Base-by-base conservation (phyloP, 2,888 invertebrate genomes). In the Patella depressa region DNA sequence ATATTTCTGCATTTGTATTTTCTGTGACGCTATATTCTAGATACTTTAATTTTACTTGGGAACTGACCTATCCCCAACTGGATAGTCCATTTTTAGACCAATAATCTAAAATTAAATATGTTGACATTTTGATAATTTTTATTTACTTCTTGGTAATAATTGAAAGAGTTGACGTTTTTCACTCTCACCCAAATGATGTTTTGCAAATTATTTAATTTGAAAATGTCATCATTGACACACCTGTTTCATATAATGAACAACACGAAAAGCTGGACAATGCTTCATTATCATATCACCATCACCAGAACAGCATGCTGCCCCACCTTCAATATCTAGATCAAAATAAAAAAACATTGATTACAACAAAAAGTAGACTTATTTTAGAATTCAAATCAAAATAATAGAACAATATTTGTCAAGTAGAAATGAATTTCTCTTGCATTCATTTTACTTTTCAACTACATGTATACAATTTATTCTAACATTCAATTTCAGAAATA, bases 251-350 rank as follows among this genome's bases (percentile, higher is more conserved):
- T 81, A 76, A 17, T 81, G 78, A 12, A 86, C 85, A 19, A 80
- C 83, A n/a, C 79, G 78, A 75, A 82, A 85, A 54, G 81, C 78
- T 17, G 88, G 87, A 76, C 87, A 88, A 78, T 79, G 86, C 72
- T 82, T 82, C 73, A 87, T 70, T 34, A 88, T 88, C n/a, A 84
- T 69, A 73, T 88, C 88, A 9, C 88, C 88, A 74, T 87, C 85
- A 0, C 88, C 88, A 53, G 85, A 83, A 72, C 85, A 85, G 73
- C 85, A 85, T 34, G 84, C 85, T 5, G 84, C 86, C 1, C 86
- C 86, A 69, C 73, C 79, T 54, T 80, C 71, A 59, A 75, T 77
- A 71, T 83, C 82, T 83, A 77, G 0, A 45, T 29, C 15, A 17
- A n/a, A 34, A 57, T 15, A 73, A 45, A 45, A 2, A 45, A 0